phyloP scores from a whole-genome alignment of 1,140 invertebrate species.

The Elymnias hypermnestra region DNA sequence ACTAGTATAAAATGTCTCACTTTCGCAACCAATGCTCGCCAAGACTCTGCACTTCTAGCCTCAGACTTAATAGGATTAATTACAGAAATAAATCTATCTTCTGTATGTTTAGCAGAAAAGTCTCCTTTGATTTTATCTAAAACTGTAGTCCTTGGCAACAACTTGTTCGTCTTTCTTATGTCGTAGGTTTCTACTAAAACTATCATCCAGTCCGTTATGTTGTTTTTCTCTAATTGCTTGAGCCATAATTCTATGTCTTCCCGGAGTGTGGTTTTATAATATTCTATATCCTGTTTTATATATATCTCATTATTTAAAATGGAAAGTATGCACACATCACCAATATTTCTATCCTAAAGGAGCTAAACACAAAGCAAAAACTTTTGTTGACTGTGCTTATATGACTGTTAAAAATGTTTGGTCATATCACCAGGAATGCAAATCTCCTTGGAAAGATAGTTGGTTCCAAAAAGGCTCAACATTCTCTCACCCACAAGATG shows the following conservation, averaged over 20 bases:
- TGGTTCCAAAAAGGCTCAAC: no score
- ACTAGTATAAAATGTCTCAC: conserved; percentile 89
- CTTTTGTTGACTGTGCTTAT: no score
- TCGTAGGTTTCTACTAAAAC: conserved; percentile 95
- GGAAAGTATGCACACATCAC: no score
- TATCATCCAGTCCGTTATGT: conserved; percentile 95
- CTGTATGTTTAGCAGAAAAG: conserved; percentile 92
- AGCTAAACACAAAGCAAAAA: no score
- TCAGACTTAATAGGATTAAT: conserved; percentile 94
- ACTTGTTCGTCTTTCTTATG: conserved; percentile 92
- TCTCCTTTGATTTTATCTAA: conserved; percentile 96
- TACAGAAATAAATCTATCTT: conserved; percentile 90
- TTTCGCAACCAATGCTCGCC: conserved; percentile 88
- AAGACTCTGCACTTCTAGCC: conserved; percentile 91
- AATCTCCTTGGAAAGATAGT: no score
- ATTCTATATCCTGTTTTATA: conserved; percentile 89
- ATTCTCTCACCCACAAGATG: no score
- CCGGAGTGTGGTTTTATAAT: conserved; percentile 89
- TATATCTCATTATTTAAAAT: conserved; percentile 11
- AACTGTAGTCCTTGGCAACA: conserved; percentile 94
- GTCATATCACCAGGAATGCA: no score
- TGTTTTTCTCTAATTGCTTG: conserved; percentile 83
- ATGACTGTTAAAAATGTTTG: no score
- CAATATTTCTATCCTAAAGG: no score
- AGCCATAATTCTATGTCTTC: conserved; percentile 95